Evolutionary conservation across 1,140 invertebrate species (phyloP).

Genomic region (Cataglyphis hispanica): DNA sequence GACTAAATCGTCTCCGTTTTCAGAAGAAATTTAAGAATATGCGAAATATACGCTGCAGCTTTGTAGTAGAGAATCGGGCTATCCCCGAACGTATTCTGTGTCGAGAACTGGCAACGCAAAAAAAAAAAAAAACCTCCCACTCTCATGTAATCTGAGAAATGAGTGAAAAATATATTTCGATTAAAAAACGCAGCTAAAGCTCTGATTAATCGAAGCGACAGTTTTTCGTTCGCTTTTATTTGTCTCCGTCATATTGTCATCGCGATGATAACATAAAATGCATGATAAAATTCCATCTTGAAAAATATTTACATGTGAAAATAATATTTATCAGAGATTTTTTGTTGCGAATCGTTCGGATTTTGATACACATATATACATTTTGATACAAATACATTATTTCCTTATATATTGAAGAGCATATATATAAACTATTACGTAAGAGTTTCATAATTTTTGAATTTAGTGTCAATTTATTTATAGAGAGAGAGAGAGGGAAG

Average conservation of each 20-base stretch:
- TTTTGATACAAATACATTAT: too few species aligned
- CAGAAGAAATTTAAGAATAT: constrained; percentile 41
- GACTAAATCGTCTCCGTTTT: constrained; percentile 9
- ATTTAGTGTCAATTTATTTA: background rate
- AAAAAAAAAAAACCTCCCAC: background rate
- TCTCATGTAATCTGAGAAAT: constrained; percentile 29
- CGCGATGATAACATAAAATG: background rate
- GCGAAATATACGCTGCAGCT: constrained; percentile 11
- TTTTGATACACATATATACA: too few species aligned
- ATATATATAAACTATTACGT: background rate
- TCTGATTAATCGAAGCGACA: constrained; percentile 32
- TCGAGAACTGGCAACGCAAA: constrained; percentile 25
- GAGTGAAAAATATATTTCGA: constrained; percentile 41
- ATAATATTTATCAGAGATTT: background rate
- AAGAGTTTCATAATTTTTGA: background rate
- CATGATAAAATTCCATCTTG: background rate
- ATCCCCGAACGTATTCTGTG: constrained; percentile 2
- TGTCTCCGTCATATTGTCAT: constrained; percentile 21
- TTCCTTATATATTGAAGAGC: too few species aligned
- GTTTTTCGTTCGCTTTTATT: constrained; percentile 9
- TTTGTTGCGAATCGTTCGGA: too few species aligned
- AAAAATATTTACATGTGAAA: background rate
- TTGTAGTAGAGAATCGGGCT: constrained; percentile 8
- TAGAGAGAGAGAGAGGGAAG: background rate
- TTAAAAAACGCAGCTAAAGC: constrained; percentile 12